Evolutionary conservation across 2,113 vertebrate species (phyloP).

Genomic region (Aleadryas rufinucha): DNA sequence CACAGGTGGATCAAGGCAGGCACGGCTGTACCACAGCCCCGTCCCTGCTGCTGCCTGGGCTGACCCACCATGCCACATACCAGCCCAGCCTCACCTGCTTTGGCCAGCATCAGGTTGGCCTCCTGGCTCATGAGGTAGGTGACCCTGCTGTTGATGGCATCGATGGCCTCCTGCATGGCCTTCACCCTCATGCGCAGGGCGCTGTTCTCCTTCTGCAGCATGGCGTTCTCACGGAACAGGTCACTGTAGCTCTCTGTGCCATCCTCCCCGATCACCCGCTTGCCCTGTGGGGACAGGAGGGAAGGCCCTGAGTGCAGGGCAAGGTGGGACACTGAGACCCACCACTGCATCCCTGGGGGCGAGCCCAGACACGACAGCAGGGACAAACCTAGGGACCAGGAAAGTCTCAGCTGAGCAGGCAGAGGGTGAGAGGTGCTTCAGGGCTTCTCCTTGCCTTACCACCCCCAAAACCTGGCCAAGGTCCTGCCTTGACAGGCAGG

Average conservation of each 20-base stretch:
- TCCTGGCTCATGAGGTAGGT: constrained; percentile 93
- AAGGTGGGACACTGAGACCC: background rate
- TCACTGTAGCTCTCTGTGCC: constrained; percentile 89
- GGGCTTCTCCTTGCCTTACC: background rate
- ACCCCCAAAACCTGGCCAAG: background rate
- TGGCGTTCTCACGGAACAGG: constrained; percentile 87
- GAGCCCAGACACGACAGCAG: background rate
- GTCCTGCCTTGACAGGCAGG: background rate
- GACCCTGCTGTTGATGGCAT: constrained; percentile 89
- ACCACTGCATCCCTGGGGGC: background rate
- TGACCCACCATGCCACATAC: accelerated
- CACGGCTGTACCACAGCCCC: accelerated
- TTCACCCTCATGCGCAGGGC: constrained; percentile 89
- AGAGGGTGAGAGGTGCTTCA: background rate
- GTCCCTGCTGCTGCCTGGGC: background rate
- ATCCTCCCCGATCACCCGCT: constrained; percentile 87
- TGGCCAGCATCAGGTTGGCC: constrained; percentile 86
- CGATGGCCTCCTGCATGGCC: constrained; percentile 98
- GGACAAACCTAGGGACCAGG: background rate
- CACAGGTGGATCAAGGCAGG: background rate
- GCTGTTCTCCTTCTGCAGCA: constrained; percentile 91
- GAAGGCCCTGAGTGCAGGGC: background rate
- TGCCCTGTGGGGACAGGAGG: constrained; percentile 76
- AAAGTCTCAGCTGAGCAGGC: background rate
- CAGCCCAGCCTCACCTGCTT: constrained; percentile 78